A percentile compares a stretch with the other conserved stretches of the same genome.
Evolutionary conservation across 2,113 vertebrate genomes (phyloP).

Genomic region (Embiotoca jacksoni): DNA sequence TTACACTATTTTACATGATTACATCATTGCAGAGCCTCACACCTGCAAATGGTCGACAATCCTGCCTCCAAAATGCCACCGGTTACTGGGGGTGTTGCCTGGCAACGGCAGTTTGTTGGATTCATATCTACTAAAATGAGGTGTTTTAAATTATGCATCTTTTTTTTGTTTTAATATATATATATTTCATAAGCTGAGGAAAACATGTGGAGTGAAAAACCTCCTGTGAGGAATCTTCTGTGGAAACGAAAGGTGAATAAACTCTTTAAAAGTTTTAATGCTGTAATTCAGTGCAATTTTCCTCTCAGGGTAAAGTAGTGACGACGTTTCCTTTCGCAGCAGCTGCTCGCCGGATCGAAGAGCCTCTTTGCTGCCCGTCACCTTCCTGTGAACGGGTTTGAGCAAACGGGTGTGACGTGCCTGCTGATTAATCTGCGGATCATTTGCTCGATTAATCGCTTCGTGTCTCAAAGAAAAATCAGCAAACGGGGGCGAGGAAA

Average conservation of each 20-base stretch:
- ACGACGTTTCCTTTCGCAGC: no score
- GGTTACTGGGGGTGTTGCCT: conserved; percentile 63
- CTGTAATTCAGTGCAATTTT: no score
- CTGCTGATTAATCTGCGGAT: no score
- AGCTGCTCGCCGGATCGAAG: no score
- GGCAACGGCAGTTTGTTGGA: conserved; percentile 51
- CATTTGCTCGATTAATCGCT: no score
- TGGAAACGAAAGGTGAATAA: background rate
- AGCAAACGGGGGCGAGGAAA: no score
- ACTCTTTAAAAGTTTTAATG: no score
- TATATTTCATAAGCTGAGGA: conserved; percentile 28
- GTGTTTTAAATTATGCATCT: conserved; percentile 33
- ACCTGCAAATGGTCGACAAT: conserved; percentile 28
- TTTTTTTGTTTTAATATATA: background rate
- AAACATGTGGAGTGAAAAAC: background rate
- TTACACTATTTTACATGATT: conserved; percentile 66
- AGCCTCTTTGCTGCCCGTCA: no score
- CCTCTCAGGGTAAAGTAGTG: no score
- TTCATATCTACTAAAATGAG: conserved; percentile 35
- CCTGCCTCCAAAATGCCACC: conserved; percentile 13
- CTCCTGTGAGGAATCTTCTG: background rate
- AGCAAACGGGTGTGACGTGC: no score
- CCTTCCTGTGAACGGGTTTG: no score
- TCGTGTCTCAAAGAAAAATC: no score
- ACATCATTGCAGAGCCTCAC: conserved; percentile 35